phyloP scores from a whole-genome alignment of 2,888 invertebrate genomes.

The Lingula anatina region DNA sequence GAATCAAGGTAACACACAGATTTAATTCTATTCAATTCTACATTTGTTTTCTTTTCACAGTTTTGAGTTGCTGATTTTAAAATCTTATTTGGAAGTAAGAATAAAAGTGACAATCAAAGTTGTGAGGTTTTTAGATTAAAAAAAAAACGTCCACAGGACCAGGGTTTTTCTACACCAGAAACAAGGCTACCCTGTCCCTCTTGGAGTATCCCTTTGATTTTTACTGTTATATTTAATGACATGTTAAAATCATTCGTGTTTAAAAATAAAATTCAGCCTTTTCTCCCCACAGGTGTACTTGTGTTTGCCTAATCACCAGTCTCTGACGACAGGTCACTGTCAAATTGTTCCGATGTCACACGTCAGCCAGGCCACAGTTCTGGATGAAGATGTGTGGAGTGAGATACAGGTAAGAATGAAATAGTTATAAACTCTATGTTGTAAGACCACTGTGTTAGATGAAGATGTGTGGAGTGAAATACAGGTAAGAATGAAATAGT shows the following conservation, averaged over 20 bases:
- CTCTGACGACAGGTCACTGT: conserved; percentile 79
- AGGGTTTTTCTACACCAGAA: not conserved
- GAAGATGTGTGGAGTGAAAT: too few relatives aligned
- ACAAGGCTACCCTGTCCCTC: not conserved
- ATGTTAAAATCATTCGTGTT: too few relatives aligned
- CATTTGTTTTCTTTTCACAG: too few relatives aligned
- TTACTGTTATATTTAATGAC: not conserved
- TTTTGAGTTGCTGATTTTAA: not conserved
- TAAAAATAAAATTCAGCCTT: too few relatives aligned
- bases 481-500: too few relatives aligned
- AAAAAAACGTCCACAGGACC: not conserved
- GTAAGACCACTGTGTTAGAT: too few relatives aligned
- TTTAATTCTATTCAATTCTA: too few relatives aligned
- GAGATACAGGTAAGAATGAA: conserved; percentile 70
- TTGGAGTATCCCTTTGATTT: not conserved
- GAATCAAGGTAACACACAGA: conserved; percentile 60
- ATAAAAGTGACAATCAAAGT: too few relatives aligned
- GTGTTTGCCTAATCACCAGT: conserved; percentile 72
- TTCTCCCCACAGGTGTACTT: conserved; percentile 62
- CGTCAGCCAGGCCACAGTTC: conserved; percentile 68
- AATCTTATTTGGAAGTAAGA: not conserved
- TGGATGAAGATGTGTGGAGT: conserved; percentile 93
- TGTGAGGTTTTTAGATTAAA: too few relatives aligned
- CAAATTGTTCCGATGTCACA: conserved; percentile 81
- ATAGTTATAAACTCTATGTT: too few relatives aligned